Percentiles rank a stretch among this genome's conserved stretches.
Conservation (phyloP, 2,113 vertebrate species). For the Spea multiplicata region DNA sequence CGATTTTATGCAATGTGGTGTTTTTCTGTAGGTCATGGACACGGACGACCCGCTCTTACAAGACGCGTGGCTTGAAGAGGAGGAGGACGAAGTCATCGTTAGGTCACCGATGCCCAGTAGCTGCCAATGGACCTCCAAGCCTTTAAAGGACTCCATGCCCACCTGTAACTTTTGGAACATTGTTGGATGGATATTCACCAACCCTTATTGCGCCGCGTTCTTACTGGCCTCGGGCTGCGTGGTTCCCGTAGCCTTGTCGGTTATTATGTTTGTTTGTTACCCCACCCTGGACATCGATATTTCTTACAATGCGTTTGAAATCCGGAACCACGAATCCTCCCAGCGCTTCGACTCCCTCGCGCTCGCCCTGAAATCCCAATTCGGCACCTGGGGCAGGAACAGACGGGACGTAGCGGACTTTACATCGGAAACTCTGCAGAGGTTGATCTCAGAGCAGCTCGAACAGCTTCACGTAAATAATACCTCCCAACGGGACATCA, state of each 20-base stretch:
- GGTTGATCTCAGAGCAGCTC: conserved; percentile 79
- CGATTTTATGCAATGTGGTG: not conserved
- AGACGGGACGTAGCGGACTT: conserved; percentile 80
- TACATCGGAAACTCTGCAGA: conserved; percentile 74
- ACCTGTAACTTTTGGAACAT: conserved; percentile 74
- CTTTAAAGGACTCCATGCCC: conserved; percentile 42
- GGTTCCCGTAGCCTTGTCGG: conserved; percentile 78
- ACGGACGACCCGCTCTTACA: conserved; percentile 84
- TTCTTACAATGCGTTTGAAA: conserved; percentile 96
- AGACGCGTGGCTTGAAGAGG: conserved; percentile 70
- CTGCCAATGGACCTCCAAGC: conserved; percentile 57
- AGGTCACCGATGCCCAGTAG: conserved; percentile 55
- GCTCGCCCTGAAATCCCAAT: conserved; percentile 87
- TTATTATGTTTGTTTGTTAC: conserved; percentile 88
- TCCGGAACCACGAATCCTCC: conserved; percentile 92
- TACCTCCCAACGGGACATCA: conserved; percentile 18
- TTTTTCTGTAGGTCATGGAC: conserved; percentile 71
- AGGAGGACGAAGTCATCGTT: conserved; percentile 68
- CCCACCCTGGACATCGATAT: conserved; percentile 94
- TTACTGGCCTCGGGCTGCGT: conserved; percentile 79
- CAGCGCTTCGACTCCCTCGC: conserved; percentile 89
- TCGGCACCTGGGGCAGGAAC: conserved; percentile 90
- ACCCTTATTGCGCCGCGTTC: conserved; percentile 76
- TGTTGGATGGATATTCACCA: conserved; percentile 88
- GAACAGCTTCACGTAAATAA: conserved; percentile 63